Percentiles rank a stretch among this genome's conserved stretches.
phyloP scores from a whole-genome alignment of 2,797 vertebrate genomes.

The Oophaga sylvatica region DNA sequence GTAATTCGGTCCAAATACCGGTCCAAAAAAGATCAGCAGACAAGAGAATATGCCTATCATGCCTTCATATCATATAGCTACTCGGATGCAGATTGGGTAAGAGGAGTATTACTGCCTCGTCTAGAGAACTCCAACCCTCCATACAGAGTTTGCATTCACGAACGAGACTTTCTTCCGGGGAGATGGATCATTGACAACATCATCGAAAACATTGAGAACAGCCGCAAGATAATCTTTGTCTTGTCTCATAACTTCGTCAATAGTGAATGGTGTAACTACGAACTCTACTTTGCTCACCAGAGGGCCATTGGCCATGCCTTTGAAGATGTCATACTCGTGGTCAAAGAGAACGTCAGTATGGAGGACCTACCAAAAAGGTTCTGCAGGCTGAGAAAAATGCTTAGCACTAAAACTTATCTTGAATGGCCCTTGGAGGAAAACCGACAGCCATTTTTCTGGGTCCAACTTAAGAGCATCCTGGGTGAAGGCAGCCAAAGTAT shows the following conservation, averaged over 20 bases:
- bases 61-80: constrained; percentile 88
- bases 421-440: constrained; percentile 82
- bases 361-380: constrained; percentile 81
- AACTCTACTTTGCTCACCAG: constrained; percentile 88
- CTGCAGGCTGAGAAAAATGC: constrained; percentile 83
- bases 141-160: constrained; percentile 84
- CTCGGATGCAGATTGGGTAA: constrained; percentile 84
- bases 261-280: constrained; percentile 91
- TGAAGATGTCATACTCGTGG: constrained; percentile 80
- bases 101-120: constrained; percentile 75
- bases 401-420: constrained; percentile 83
- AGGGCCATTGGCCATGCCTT: constrained; percentile 80
- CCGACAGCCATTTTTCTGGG: constrained; percentile 83
- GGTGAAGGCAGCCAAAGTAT: constrained; percentile 68
- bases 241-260: constrained; percentile 83
- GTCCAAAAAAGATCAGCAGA: constrained; percentile 63
- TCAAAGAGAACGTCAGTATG: constrained; percentile 81
- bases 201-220: constrained; percentile 88
- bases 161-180: constrained; percentile 86
- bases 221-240: constrained; percentile 84
- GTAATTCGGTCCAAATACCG: constrained; percentile 81
- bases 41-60: constrained; percentile 72
- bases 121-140: constrained; percentile 77
- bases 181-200: constrained; percentile 90
- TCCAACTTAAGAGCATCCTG: constrained; percentile 78